Evolutionary conservation across 2,797 vertebrate genomes (phyloP).

Genomic region (Crotalus adamanteus): DNA sequence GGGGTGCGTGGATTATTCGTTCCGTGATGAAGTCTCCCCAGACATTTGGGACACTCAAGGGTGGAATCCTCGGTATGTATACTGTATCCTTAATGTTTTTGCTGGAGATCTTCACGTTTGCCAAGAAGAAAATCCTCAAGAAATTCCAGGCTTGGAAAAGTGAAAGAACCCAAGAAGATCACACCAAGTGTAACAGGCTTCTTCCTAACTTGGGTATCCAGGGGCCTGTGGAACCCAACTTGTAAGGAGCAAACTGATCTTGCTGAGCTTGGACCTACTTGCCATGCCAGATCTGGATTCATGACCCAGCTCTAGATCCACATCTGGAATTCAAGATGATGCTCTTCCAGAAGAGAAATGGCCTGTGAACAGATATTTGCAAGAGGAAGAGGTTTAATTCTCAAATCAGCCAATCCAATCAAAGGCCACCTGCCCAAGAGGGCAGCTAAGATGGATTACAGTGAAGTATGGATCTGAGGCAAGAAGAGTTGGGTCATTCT

Average conservation of each 20-base stretch:
- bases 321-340: not conserved
- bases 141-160: constrained; percentile 70
- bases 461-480: not conserved
- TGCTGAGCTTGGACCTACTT: not conserved
- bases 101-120: constrained; percentile 84
- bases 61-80: constrained; percentile 89
- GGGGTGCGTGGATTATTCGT: constrained; percentile 84
- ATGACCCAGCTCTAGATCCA: not conserved
- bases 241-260: not conserved
- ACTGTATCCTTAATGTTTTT: constrained; percentile 87
- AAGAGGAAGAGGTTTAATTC: not conserved
- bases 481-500: too few species aligned
- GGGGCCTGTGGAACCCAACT: not conserved
- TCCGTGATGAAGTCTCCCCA: constrained; percentile 82
- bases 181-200: constrained; percentile 40
- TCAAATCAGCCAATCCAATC: rapidly evolving
- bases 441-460: not conserved
- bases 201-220: constrained; percentile 19
- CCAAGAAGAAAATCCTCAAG: constrained; percentile 75
- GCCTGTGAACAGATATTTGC: not conserved
- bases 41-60: constrained; percentile 87
- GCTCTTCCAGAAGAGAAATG: not conserved
- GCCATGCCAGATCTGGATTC: not conserved
- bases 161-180: not conserved
- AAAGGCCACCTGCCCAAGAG: not conserved